These are phyloP conservation scores for Odontocolon sp. DNA, from an alignment of 2,888 invertebrate species.

Conservation along the genomic window DNA sequence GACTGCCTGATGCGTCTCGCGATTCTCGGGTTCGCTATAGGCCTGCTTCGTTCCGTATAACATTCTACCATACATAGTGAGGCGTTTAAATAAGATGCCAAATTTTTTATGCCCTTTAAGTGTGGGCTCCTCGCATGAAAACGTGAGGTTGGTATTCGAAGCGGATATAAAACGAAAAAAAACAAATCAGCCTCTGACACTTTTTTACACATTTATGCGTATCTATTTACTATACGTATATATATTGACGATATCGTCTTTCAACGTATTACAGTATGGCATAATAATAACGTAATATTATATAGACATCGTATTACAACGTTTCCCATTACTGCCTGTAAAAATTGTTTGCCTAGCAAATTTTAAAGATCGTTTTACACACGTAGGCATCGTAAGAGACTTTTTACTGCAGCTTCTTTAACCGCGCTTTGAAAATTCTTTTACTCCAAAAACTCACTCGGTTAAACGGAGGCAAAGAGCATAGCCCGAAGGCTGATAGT, in stretches of 20 bases:
- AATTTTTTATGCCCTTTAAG: conserved; percentile 72
- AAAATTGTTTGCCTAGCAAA: conserved; percentile 77
- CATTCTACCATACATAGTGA: conserved; percentile 18
- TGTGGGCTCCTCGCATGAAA: conserved; percentile 64
- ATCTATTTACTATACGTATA: conserved; percentile 12
- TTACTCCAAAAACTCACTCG: neutral
- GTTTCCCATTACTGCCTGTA: conserved; percentile 72
- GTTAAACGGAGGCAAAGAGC: conserved; percentile 29
- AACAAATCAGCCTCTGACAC: conserved; percentile 61
- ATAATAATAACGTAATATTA: too few relatives aligned
- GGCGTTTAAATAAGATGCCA: conserved; percentile 78
- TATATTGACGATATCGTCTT: conserved; percentile 1
- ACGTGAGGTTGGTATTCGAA: conserved; percentile 61
- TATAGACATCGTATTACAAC: conserved; percentile 66
- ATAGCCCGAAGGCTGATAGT: conserved; percentile 43
- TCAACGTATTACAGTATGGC: neutral
- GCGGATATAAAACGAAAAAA: conserved; percentile 45
- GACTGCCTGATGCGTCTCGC: conserved; percentile 59
- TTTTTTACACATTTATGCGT: conserved; percentile 24
- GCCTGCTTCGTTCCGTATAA: conserved; percentile 23
- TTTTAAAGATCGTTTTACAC: conserved; percentile 63
- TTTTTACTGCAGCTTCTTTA: conserved; percentile 54
- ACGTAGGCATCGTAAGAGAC: conserved; percentile 10
- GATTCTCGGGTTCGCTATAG: conserved; percentile 13
- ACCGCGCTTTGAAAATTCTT: conserved; percentile 34